phyloP scores from a whole-genome alignment of 2,888 invertebrate genomes.

The Philonicus albiceps region DNA sequence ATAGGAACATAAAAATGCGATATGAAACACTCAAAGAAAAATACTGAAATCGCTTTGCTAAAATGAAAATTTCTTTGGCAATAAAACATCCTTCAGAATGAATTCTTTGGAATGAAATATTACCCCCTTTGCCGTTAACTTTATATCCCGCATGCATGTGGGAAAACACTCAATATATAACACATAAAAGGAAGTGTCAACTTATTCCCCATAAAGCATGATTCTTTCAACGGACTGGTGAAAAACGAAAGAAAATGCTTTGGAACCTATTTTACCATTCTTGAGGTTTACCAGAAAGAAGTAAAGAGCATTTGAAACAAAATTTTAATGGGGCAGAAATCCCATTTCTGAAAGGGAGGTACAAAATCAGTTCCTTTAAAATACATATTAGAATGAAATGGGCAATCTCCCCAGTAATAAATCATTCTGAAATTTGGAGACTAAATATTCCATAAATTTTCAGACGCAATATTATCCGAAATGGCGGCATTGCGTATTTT shows the following conservation, averaged over 20 bases:
- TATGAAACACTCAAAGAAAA: neutral
- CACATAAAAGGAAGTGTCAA: neutral
- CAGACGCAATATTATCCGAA: neutral
- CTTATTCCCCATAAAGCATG: neutral
- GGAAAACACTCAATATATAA: neutral
- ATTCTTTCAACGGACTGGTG: neutral
- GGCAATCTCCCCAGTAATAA: neutral
- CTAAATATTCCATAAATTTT: neutral
- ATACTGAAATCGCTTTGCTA: neutral
- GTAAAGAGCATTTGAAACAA: neutral
- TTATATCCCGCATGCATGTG: neutral
- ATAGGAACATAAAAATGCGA: neutral
- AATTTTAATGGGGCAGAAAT: neutral
- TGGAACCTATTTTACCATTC: neutral
- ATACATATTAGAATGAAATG: neutral
- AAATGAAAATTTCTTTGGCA: slow-evolving; percentile 7
- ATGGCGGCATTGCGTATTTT: neutral
- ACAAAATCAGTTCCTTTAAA: neutral
- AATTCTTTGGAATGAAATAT: slow-evolving; percentile 21
- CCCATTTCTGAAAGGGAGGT: neutral
- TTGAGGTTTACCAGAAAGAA: neutral
- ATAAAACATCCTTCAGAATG: neutral
- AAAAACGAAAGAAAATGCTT: neutral
- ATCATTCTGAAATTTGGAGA: neutral
- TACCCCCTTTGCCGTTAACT: neutral